Evolutionary conservation across 2,113 vertebrate genomes (phyloP).

Genomic region (Istiophorus platypterus): DNA sequence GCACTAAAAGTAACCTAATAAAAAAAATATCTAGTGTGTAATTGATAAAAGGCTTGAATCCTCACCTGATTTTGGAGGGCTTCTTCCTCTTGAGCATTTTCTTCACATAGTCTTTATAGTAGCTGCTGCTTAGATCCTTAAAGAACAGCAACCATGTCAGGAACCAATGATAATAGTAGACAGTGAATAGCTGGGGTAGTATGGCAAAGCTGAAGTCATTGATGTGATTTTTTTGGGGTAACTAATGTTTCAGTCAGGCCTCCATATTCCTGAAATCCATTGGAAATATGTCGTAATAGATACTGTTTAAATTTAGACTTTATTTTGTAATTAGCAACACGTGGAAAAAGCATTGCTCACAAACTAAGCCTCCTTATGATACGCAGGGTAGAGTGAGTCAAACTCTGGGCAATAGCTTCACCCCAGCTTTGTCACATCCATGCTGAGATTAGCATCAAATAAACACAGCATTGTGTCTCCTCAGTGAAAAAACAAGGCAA

Average conservation of each 20-base stretch:
- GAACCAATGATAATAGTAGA: neutral
- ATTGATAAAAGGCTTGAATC: constrained; percentile 3
- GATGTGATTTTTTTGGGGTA: neutral
- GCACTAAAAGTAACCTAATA: neutral
- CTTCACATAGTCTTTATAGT: constrained; percentile 89
- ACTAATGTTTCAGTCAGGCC: neutral
- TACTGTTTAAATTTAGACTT: neutral
- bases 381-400: neutral
- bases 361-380: constrained; percentile 9
- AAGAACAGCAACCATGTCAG: neutral
- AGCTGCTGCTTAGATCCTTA: constrained; percentile 84
- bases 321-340: constrained; percentile 5
- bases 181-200: neutral
- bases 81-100: constrained; percentile 86
- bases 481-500: constrained; percentile 71
- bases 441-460: constrained; percentile 78
- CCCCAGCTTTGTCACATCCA: constrained; percentile 53
- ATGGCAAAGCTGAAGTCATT: neutral
- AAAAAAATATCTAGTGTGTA: neutral
- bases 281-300: neutral
- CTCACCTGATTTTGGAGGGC: constrained; percentile 76
- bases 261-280: neutral
- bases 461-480: constrained; percentile 79
- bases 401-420: constrained; percentile 35
- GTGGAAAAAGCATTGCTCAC: neutral